Evolutionary conservation across 2,888 invertebrate genomes (phyloP), one percentile per base, ranked within the genome.

Genomic region (Drosophila parthenogenetica): DNA sequence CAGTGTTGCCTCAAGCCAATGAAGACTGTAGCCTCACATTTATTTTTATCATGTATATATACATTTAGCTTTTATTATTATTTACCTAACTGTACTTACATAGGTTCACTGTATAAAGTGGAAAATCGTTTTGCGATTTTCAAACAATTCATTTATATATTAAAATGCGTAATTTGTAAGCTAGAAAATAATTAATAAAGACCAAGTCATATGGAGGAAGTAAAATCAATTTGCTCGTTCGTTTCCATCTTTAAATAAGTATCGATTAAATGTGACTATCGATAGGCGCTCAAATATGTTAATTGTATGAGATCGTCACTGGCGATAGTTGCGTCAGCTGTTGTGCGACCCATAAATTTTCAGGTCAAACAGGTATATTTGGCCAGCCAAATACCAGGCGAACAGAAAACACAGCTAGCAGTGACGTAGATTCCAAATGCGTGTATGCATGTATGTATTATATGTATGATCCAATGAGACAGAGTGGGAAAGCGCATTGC

Each of bases 1-100:
- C 46, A 49, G 17, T 25, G 64, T 45, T 76, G 57, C 51, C 43
- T 42, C 54, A 35, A 72, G 79, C 73, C 71, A 70, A 42, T 68
- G 64, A 85, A 83, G 82, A 83, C 88, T 87, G 82, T 59, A 69
- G 74, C 79, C 55, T 51, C 25, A 55, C 45, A 37, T 32, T 73
- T 66, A 32, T 53, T 64, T 63, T 32, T 63, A 22, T 42, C 14
- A 50, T 81, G 63, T 65, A 37, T 53, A 37, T 43, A 22, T 19
- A 55, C 39, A 53, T 13, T 43, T 55, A 37, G 22, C 17, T 54
- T 49, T 53, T 22, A 42, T n/a, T 32, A 5, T 49, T 49, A 7
- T 43, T 42, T 46, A 19, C n/a, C 29, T 53, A 51, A 25, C 19
- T 42, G 25, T 51, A 32, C 40, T 50, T 50, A 43, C 22, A 37